These are phyloP conservation scores for Aspidapion aeneum DNA, from an alignment of 2,888 invertebrate genomes.

Conservation along the genomic window DNA sequence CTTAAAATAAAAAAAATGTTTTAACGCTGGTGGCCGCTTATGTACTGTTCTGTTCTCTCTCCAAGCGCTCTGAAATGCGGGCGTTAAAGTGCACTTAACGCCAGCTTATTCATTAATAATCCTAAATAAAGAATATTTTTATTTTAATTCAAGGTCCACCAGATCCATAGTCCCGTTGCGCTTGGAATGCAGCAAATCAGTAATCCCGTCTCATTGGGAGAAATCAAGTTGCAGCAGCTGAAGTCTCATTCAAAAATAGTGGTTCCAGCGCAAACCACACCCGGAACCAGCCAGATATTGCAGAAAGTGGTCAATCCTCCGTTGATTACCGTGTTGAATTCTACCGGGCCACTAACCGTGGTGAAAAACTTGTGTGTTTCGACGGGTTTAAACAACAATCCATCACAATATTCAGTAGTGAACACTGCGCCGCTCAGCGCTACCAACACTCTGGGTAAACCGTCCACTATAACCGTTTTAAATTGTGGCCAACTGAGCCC, in stretches of 20 bases:
- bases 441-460: slow-evolving; percentile 39
- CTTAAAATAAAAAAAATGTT: too few relatives aligned
- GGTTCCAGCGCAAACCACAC: not conserved
- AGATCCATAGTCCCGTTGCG: not conserved
- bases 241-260: not conserved
- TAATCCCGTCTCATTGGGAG: not conserved
- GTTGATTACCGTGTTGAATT: slow-evolving; percentile 45
- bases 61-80: too few relatives aligned
- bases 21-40: too few relatives aligned
- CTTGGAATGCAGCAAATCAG: not conserved
- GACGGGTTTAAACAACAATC: slow-evolving; percentile 32
- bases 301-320: slow-evolving; percentile 41
- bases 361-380: slow-evolving; percentile 45
- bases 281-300: slow-evolving; percentile 28
- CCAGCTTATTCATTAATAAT: too few relatives aligned
- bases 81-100: too few relatives aligned
- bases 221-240: not conserved
- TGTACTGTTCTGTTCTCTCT: too few relatives aligned
- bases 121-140: too few relatives aligned
- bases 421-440: slow-evolving; percentile 42
- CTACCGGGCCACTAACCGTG: slow-evolving; percentile 44
- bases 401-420: slow-evolving; percentile 44
- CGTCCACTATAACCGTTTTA: slow-evolving; percentile 44
- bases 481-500: slow-evolving; percentile 36
- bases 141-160: too few relatives aligned